Conservation (phyloP, 1,140 invertebrate species). For the Laupala kohalensis region DNA sequence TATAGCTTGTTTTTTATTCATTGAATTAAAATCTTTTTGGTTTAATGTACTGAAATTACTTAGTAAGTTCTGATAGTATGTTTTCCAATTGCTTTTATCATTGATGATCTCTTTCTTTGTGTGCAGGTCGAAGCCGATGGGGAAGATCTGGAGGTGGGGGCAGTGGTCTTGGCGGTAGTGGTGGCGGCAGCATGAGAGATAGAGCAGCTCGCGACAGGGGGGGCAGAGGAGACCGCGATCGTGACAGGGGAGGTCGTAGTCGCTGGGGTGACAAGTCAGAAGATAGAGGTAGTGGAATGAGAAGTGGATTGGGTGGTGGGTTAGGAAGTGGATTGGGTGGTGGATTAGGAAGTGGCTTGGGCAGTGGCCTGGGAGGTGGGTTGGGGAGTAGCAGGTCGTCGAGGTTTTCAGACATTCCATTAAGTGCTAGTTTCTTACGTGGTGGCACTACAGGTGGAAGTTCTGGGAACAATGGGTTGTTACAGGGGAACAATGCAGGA, state of each 20-base stretch:
- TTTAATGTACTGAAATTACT: no score
- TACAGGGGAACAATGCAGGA: background rate
- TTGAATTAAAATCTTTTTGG: no score
- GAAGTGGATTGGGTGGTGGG: background rate
- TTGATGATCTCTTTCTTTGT: background rate
- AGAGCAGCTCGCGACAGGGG: background rate
- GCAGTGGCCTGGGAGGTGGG: constrained; percentile 2
- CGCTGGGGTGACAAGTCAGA: background rate
- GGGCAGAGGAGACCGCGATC: background rate
- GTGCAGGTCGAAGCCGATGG: constrained; percentile 10
- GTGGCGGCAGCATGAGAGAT: constrained; percentile 1
- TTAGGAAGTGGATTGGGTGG: background rate
- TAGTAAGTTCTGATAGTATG: no score
- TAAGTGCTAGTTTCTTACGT: constrained; percentile 1
- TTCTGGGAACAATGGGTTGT: background rate
- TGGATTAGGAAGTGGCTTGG: background rate
- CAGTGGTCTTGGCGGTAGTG: background rate
- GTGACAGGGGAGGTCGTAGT: constrained; percentile 3
- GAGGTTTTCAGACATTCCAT: constrained; percentile 1
- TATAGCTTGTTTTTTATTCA: no score
- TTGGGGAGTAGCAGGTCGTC: background rate
- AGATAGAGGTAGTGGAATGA: constrained; percentile 2
- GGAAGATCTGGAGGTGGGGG: constrained; percentile 2
- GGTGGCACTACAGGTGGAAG: background rate
- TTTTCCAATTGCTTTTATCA: no score